Evolutionary conservation across 2,113 vertebrate genomes (phyloP).

Genomic region (Hippocampus barbouri): DNA sequence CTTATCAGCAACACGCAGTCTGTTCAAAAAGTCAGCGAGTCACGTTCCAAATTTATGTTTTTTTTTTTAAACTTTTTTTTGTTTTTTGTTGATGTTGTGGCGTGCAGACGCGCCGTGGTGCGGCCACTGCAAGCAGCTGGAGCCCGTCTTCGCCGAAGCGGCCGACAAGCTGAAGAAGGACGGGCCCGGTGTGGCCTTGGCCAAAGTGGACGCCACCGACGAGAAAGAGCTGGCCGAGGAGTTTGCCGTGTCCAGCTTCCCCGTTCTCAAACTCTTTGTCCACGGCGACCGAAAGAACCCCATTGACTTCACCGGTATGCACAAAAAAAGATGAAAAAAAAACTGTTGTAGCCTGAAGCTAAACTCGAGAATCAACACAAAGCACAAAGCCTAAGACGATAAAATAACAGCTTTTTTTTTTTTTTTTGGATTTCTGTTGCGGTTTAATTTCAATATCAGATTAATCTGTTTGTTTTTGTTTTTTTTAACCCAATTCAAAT

Average conservation of each 20-base stretch:
- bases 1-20: neutral
- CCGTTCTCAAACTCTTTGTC: constrained; percentile 80
- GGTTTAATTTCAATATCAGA: neutral
- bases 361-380: neutral
- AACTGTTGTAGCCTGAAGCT: neutral
- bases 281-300: constrained; percentile 77
- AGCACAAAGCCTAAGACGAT: neutral
- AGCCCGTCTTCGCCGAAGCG: constrained; percentile 75
- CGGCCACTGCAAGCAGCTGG: constrained; percentile 79
- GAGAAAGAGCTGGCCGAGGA: constrained; percentile 77
- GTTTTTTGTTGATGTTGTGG: neutral
- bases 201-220: constrained; percentile 78
- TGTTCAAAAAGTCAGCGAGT: neutral
- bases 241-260: constrained; percentile 77
- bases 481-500: neutral
- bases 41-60: neutral
- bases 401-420: neutral
- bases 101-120: constrained; percentile 85
- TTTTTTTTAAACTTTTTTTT: neutral
- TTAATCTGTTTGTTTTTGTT: neutral
- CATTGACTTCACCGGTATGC: constrained; percentile 68
- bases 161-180: constrained; percentile 72
- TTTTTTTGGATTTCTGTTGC: neutral
- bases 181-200: constrained; percentile 62
- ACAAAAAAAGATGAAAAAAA: neutral